These are phyloP conservation scores for Hydractinia echinata DNA, from an alignment of 30 jellyfish, hydroid and myxozoan species.

Conservation along the genomic window DNA sequence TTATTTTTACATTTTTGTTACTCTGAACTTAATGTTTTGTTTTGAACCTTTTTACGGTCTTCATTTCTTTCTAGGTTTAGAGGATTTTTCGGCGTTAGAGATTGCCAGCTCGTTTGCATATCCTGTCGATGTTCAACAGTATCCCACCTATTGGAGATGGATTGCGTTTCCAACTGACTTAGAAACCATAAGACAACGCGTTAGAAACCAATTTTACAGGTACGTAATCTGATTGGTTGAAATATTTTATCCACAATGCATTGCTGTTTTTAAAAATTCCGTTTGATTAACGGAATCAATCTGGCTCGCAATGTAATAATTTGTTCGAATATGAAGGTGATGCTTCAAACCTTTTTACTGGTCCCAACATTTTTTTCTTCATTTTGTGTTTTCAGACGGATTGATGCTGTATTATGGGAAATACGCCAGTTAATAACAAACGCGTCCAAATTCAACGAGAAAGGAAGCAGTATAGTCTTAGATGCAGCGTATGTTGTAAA, in stretches of 20 bases:
- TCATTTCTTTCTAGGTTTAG: slow-evolving; percentile 38
- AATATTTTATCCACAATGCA: too few relatives aligned
- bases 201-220: slow-evolving; percentile 72
- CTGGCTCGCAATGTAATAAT: too few relatives aligned
- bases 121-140: slow-evolving; percentile 85
- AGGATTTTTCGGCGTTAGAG: slow-evolving; percentile 63
- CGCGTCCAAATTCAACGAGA: slow-evolving; percentile 67
- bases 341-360: too few relatives aligned
- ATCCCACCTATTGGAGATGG: slow-evolving; percentile 69
- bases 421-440: slow-evolving; percentile 60
- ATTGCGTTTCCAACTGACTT: slow-evolving; percentile 86
- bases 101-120: slow-evolving; percentile 72
- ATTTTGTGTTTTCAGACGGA: slow-evolving; percentile 49
- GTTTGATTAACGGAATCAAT: too few relatives aligned
- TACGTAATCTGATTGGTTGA: neutral
- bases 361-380: neutral
- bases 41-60: neutral
- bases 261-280: too few relatives aligned
- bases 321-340: too few relatives aligned
- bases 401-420: slow-evolving; percentile 84
- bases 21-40: neutral
- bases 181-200: slow-evolving; percentile 63
- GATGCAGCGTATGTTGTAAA: slow-evolving; percentile 62
- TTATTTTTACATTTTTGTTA: neutral
- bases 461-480: slow-evolving; percentile 55